Evolutionary conservation across 2,113 vertebrate species (phyloP).

Genomic region (Myotis brandtii): DNA sequence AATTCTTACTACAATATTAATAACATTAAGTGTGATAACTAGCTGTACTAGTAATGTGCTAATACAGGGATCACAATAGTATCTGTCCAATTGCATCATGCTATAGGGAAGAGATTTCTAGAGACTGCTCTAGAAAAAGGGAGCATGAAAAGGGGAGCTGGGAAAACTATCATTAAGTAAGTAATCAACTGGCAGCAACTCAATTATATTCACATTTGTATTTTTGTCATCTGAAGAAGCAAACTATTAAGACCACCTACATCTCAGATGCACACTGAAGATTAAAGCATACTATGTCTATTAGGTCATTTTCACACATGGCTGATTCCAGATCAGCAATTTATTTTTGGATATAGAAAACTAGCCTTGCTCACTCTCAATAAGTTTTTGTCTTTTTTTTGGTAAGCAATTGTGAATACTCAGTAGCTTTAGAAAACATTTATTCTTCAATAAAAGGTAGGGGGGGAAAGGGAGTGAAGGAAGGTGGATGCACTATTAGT

Average conservation of each 20-base stretch:
- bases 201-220: not conserved
- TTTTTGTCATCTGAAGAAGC: not conserved
- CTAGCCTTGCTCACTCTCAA: not conserved
- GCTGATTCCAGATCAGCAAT: not conserved
- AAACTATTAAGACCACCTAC: not conserved
- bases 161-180: not conserved
- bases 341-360: slow-evolving; percentile 26
- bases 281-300: not conserved
- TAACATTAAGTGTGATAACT: slow-evolving; percentile 11
- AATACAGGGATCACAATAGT: not conserved
- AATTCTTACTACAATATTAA: slow-evolving; percentile 1
- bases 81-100: not conserved
- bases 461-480: not conserved
- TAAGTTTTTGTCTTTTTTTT: not conserved
- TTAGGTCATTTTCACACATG: not conserved
- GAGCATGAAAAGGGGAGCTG: not conserved
- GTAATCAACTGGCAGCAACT: not conserved
- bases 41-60: not conserved
- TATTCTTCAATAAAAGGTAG: not conserved
- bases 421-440: not conserved
- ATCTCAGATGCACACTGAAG: not conserved
- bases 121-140: slow-evolving; percentile 26
- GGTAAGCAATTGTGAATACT: not conserved
- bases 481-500: not conserved
- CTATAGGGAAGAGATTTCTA: not conserved